These are phyloP conservation scores for Melangyna quadrimaculata DNA, from an alignment of 2,888 invertebrate genomes.

Conservation along the genomic window DNA sequence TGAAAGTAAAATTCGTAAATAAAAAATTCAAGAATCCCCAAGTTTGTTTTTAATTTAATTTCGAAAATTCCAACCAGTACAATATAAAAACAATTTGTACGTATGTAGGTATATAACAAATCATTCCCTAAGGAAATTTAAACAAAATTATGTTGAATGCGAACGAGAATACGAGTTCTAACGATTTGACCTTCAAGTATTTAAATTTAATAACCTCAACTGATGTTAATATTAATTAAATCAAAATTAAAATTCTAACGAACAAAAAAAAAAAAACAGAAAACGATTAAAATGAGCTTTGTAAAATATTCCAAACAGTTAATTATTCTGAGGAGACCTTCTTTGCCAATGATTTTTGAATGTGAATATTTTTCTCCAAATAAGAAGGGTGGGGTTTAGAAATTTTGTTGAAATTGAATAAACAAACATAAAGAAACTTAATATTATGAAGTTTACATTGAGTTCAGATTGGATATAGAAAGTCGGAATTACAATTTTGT, in stretches of 20 bases:
- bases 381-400: neutral
- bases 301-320: neutral
- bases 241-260: constrained; percentile 15
- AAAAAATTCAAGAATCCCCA: neutral
- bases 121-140: neutral
- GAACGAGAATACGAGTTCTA: neutral
- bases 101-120: neutral
- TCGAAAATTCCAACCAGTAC: neutral
- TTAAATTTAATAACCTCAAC: constrained; percentile 2
- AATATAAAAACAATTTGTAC: neutral
- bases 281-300: neutral
- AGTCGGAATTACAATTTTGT: neutral
- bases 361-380: neutral
- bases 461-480: neutral
- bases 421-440: constrained; percentile 1
- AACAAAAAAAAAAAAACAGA: neutral
- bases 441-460: neutral
- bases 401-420: neutral
- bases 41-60: neutral
- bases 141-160: neutral
- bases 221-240: constrained; percentile 19
- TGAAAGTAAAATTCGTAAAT: neutral
- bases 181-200: constrained; percentile 6
- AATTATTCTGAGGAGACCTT: neutral
- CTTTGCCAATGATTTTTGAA: neutral